Percentiles rank a stretch among this genome's conserved stretches.
Conservation (phyloP, 2,113 vertebrate species). For the Serilophus lunatus region DNA sequence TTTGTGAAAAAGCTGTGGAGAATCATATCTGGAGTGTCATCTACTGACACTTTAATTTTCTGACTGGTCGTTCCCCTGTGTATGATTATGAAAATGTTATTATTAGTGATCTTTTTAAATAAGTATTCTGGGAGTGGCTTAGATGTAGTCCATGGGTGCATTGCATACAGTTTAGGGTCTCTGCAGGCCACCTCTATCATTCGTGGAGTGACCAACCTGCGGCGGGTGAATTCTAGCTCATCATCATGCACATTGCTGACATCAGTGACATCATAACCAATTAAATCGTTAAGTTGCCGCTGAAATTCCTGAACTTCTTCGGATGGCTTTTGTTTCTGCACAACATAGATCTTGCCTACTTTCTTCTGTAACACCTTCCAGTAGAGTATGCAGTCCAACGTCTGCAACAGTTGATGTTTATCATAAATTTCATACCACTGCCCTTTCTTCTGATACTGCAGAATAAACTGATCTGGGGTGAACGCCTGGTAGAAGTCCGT, state of each 20-base stretch:
- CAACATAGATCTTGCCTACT: slow-evolving; percentile 88
- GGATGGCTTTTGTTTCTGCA: slow-evolving; percentile 75
- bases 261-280: slow-evolving; percentile 95
- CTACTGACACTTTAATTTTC: slow-evolving; percentile 90
- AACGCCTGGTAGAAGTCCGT: slow-evolving; percentile 88
- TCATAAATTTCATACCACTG: slow-evolving; percentile 98
- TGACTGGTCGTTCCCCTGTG: slow-evolving; percentile 89
- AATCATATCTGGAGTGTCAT: slow-evolving; percentile 87
- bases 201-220: slow-evolving; percentile 89
- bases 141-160: slow-evolving; percentile 92
- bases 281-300: slow-evolving; percentile 86
- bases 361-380: slow-evolving; percentile 90
- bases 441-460: slow-evolving; percentile 96
- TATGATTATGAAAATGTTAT: slow-evolving; percentile 87
- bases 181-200: slow-evolving; percentile 86
- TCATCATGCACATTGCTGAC: slow-evolving; percentile 96
- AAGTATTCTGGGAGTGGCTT: slow-evolving; percentile 89
- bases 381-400: slow-evolving; percentile 92
- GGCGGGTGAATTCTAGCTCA: slow-evolving; percentile 93
- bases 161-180: slow-evolving; percentile 88
- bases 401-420: slow-evolving; percentile 94
- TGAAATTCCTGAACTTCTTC: slow-evolving; percentile 88
- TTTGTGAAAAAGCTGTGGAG: slow-evolving; percentile 90
- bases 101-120: slow-evolving; percentile 82
- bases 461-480: slow-evolving; percentile 88